phyloP scores from a whole-genome alignment of 1,140 invertebrate genomes.

The Dendroctonus ponderosae region DNA sequence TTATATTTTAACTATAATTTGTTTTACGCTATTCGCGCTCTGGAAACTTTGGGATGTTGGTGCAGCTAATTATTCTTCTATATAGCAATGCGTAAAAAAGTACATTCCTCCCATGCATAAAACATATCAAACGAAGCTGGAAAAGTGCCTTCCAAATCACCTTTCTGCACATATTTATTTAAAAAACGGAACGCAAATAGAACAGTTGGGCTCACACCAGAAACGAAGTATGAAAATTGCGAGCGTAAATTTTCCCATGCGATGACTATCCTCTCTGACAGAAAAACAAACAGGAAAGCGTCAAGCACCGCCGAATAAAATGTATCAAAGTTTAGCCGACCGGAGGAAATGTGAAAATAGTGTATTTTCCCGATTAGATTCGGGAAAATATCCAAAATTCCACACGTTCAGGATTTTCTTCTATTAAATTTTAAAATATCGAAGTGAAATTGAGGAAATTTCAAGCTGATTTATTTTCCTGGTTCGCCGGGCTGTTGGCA shows the following conservation, averaged over 20 bases:
- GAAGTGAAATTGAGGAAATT: conserved; percentile 12
- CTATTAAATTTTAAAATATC: conserved; percentile 17
- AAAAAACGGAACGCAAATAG: conserved; percentile 21
- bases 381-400: conserved; percentile 13
- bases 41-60: no score
- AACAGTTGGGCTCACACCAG: conserved; percentile 14
- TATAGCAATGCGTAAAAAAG: no score
- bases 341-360: conserved; percentile 21
- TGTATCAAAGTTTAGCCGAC: conserved; percentile 28
- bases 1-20: no score
- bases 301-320: conserved; percentile 28
- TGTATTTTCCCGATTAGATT: conserved; percentile 27
- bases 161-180: conserved; percentile 22
- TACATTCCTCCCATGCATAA: no score
- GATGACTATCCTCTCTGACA: conserved; percentile 19
- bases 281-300: conserved; percentile 28
- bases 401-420: conserved; percentile 6
- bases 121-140: background rate
- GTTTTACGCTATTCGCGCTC: no score
- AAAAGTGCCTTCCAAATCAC: conserved; percentile 18
- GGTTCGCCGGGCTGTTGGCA: no score
- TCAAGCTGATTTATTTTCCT: background rate
- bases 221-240: conserved; percentile 24
- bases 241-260: conserved; percentile 26
- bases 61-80: no score